Conservation (phyloP, 2,888 invertebrate genomes). For the Yponomeuta sedellus region DNA sequence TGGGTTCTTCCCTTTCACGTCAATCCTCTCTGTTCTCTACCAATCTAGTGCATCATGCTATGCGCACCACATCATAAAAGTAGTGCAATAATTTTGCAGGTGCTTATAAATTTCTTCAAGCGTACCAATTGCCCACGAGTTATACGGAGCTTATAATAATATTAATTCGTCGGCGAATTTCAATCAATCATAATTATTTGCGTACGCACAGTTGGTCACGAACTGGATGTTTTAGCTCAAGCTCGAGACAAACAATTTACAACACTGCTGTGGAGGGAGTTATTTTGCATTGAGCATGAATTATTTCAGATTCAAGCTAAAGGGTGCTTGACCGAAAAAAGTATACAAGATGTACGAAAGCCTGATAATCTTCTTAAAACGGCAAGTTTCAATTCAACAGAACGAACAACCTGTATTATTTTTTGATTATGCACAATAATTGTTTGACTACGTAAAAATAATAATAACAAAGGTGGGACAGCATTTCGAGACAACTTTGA, state of each 20-base stretch:
- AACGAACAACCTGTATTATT: too few species aligned
- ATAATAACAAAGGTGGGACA: too few species aligned
- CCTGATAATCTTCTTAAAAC: too few species aligned
- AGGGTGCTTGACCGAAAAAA: too few species aligned
- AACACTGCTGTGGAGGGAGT: neutral
- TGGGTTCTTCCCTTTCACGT: too few species aligned
- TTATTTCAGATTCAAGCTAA: neutral
- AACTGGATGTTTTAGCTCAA: conserved; percentile 23
- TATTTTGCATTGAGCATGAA: neutral
- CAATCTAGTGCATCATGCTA: too few species aligned
- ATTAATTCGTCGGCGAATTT: conserved; percentile 40
- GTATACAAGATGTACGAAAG: too few species aligned
- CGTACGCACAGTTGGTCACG: conserved; percentile 48
- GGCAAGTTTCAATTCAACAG: too few species aligned
- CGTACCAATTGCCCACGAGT: neutral
- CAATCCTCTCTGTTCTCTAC: too few species aligned
- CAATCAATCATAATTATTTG: conserved; percentile 60
- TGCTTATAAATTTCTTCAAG: neutral
- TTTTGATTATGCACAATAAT: too few species aligned
- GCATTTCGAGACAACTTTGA: too few species aligned
- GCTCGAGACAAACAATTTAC: neutral
- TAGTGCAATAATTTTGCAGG: neutral
- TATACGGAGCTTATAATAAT: neutral
- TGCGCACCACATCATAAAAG: neutral
- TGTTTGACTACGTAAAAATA: too few species aligned